Evolutionary conservation across 2,113 vertebrate species (phyloP).

Genomic region (Cygnus atratus): DNA sequence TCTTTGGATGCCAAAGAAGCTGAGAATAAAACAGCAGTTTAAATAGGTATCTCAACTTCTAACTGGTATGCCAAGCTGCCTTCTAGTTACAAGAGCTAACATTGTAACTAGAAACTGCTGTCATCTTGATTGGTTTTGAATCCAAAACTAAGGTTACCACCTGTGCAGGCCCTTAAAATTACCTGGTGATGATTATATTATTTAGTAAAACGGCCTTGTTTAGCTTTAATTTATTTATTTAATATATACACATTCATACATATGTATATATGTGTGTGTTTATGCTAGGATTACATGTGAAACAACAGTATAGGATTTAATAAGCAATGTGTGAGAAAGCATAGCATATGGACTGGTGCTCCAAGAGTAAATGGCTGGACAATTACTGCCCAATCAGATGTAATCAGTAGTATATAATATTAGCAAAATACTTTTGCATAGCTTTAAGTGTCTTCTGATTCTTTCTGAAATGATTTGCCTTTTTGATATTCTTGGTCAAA

Average conservation of each 20-base stretch:
- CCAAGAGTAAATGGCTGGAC: neutral
- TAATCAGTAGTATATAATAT: neutral
- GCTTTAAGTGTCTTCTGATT: neutral
- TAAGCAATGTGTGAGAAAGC: neutral
- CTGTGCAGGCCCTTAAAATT: neutral
- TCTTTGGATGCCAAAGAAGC: neutral
- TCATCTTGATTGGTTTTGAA: neutral
- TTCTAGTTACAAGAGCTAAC: neutral
- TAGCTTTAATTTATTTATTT: neutral
- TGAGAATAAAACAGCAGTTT: neutral
- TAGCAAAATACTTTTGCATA: neutral
- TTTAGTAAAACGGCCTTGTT: neutral
- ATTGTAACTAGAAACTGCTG: neutral
- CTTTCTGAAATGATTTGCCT: neutral
- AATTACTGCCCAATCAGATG: neutral
- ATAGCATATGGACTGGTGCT: neutral
- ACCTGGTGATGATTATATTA: neutral
- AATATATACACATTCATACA: neutral
- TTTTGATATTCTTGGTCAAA: slow-evolving; percentile 8
- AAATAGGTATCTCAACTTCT: neutral
- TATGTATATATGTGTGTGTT: neutral
- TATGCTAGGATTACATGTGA: neutral
- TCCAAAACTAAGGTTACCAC: neutral
- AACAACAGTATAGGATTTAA: neutral
- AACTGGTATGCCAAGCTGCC: neutral